Base-by-base conservation (phyloP, 2,888 invertebrate genomes). In the Agonopterix heracliana region DNA sequence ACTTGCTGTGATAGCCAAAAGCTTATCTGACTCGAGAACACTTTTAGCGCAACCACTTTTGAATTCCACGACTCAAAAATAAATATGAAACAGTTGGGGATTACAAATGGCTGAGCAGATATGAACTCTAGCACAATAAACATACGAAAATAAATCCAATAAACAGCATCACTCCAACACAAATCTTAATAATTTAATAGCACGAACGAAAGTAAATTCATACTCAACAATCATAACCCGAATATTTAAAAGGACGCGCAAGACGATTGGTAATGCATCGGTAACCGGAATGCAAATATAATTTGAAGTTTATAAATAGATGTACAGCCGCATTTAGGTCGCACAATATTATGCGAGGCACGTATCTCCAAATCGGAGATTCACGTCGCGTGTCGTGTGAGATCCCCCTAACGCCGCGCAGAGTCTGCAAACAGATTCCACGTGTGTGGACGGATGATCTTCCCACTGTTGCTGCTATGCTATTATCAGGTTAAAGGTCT, bases 221-320 rank as follows among this genome's bases (percentile, higher is more conserved):
- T 26, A 26, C 26, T 26, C 26, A 7, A 3, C 26, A 26, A 26
- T 26, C 26, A 26, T 26, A 26, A 26, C 26, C 26, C 26, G 7
- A 26, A 26, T 26, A 26, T 26, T 17, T 26, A 26, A 26, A 26
- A 26, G 26, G 26, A 26, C 26, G 26, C 26, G 26, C 26, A 26
- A 26, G 26, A 26, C 3, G 26, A 41, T 41, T 60, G 58, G 59
- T 59, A 64, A 56, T 59, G 57, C 58, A 54, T 56, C 47, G 57
- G 56, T 40, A 43, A 34, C 45, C 12, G 47, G 51, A 60, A 61
- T 54, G 64, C 64, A 62, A 69, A 71, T 66, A 65, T 64, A 60
- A 62, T 68, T 68, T 63, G 64, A 65, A 60, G 62, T 62, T 62
- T 71, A 72, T 66, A 71, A 68, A 72, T 68, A 68, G 45, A 45